phyloP scores from a whole-genome alignment of 1,140 invertebrate genomes.

The Cryptotermes secundus region DNA sequence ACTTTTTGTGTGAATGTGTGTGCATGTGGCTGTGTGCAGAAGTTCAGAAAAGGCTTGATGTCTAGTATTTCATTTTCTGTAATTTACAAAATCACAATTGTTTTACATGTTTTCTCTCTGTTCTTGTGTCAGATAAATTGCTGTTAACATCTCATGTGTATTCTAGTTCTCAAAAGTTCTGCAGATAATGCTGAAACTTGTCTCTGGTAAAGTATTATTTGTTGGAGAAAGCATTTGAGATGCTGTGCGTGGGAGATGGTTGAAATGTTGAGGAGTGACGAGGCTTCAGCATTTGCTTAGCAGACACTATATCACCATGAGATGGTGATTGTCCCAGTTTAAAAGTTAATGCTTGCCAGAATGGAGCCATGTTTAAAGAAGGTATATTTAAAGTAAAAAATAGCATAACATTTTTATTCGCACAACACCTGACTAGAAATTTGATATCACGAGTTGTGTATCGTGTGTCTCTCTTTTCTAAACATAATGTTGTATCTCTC shows the following conservation, averaged over 20 bases:
- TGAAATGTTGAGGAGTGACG: background rate
- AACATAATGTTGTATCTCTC: background rate
- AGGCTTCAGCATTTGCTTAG: conserved; percentile 4
- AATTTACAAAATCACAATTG: background rate
- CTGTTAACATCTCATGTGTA: background rate
- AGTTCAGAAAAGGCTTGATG: background rate
- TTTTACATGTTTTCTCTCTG: background rate
- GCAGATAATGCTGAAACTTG: background rate
- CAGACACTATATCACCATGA: background rate
- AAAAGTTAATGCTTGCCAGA: background rate
- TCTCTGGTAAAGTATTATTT: background rate
- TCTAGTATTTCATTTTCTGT: background rate
- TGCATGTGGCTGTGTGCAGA: background rate
- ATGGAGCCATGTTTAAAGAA: background rate
- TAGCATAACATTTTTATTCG: background rate
- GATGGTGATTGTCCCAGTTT: background rate
- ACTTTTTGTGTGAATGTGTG: background rate
- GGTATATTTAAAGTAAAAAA: background rate
- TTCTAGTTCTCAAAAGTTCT: background rate
- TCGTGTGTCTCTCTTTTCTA: background rate
- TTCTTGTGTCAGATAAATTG: conserved; percentile 10
- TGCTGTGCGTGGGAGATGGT: background rate
- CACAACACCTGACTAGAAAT: background rate
- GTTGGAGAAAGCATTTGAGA: background rate
- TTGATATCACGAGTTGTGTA: background rate